A percentile compares a stretch with the other conserved stretches of the same genome.
Evolutionary conservation across 2,888 invertebrate species (phyloP).

Genomic region (Norana najaformis): DNA sequence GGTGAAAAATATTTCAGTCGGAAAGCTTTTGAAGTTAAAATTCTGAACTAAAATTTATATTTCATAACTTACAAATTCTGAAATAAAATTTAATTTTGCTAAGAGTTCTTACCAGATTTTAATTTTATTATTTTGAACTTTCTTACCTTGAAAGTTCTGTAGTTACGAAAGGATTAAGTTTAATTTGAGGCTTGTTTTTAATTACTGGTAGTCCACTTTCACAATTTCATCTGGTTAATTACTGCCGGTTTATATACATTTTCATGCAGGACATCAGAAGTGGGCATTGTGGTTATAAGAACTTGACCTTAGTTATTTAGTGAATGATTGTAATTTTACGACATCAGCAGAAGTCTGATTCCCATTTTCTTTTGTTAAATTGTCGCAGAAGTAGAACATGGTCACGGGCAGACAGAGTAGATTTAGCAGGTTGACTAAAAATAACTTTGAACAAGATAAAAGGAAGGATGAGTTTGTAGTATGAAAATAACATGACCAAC

Average conservation of each 20-base stretch:
- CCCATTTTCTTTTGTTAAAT: background rate
- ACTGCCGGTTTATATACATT: background rate
- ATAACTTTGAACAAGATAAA: too few relatives aligned
- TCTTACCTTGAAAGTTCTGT: background rate
- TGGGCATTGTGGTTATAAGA: background rate
- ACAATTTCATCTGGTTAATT: background rate
- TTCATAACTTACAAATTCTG: background rate
- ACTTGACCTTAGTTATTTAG: background rate
- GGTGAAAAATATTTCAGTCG: background rate
- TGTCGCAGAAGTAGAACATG: background rate
- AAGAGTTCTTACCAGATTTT: background rate
- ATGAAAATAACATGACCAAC: too few relatives aligned
- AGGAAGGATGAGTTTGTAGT: too few relatives aligned
- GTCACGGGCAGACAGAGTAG: background rate
- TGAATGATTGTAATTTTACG: background rate
- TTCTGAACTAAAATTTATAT: background rate
- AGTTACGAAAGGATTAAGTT: background rate
- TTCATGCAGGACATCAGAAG: background rate
- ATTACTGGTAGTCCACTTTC: background rate
- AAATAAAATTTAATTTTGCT: background rate
- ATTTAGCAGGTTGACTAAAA: too few relatives aligned
- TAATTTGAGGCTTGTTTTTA: background rate
- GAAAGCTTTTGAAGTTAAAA: background rate
- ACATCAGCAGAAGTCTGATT: background rate
- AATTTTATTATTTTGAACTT: background rate